Evolutionary conservation across 2,113 vertebrate species (phyloP), one percentile per base, ranked within the genome.

Genomic region (Sander vitreus): DNA sequence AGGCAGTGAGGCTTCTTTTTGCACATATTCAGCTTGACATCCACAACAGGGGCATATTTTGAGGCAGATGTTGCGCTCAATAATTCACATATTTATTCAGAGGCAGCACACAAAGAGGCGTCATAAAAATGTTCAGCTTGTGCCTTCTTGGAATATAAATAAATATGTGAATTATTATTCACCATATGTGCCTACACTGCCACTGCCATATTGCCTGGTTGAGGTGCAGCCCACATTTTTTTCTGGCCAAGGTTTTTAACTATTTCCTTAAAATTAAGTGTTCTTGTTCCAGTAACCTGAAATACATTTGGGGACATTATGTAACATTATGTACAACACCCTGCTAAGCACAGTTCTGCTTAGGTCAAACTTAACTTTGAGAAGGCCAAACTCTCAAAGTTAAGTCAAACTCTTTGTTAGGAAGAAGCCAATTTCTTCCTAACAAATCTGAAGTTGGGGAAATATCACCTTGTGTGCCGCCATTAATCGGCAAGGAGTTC

Each of bases 71-170:
- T 76, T 76, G 25, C 4, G 2, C 73, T 86, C 84, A 88, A 84
- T 88, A 82, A 90, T 86, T 84, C 71, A 86, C 73, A 63, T 33
- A 76, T 86, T 81, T 82, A 74, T 80, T 86, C 78, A 72, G 47
- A 82, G 67, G 57, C 57, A 62, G 15, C 73, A 27, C 78, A 48
- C 51, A 50, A 58, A 74, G 72, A 45, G 25, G 60, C 68, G 70
- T 71, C 62, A 85, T 78, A 23, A 65, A 36, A 86, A 79, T 53
- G 51, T 86, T 81, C 62, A 76, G 25, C 73, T 68, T 58, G 62
- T 76, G 57, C 54, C 51, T 55, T 80, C 45, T 69, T 85, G 43
- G 16, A 80, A 68, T 60, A 43, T 4, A 13, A 43, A 43, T 71
- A 57, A 64, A 84, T 76, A 69, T 47, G 74, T 78, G 58, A 78